phyloP scores from a whole-genome alignment of 1,140 invertebrate genomes.

The Drosophila ambigua region DNA sequence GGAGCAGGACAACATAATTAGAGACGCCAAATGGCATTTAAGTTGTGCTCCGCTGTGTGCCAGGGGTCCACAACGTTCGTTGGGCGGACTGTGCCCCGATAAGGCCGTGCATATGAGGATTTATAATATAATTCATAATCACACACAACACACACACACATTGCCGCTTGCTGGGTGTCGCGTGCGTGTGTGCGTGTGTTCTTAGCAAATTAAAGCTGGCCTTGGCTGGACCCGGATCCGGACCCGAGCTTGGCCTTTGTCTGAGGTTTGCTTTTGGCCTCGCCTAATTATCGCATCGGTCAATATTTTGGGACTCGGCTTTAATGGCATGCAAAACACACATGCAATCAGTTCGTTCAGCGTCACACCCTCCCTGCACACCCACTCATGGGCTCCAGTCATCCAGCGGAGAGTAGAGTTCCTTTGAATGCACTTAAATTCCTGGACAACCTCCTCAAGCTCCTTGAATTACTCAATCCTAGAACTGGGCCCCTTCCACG shows the following conservation, averaged over 20 bases:
- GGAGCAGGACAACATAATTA: constrained; percentile 61
- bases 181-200: constrained; percentile 37
- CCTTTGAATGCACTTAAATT: constrained; percentile 55
- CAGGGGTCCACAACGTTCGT: constrained; percentile 19
- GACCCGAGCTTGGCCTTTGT: constrained; percentile 43
- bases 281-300: constrained; percentile 73
- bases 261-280: constrained; percentile 30
- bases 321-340: constrained; percentile 67
- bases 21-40: constrained; percentile 52
- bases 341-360: constrained; percentile 29
- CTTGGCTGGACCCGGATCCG: neutral
- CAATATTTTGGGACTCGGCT: constrained; percentile 54
- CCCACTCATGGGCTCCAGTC: constrained; percentile 6
- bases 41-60: constrained; percentile 28
- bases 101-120: constrained; percentile 20
- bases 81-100: neutral
- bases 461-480: constrained; percentile 14
- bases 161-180: neutral
- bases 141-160: constrained; percentile 4
- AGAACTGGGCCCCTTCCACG: constrained; percentile 1
- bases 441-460: constrained; percentile 14
- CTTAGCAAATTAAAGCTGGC: constrained; percentile 53
- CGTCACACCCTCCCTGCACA: neutral
- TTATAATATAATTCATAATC: constrained; percentile 64
- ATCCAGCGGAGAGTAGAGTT: constrained; percentile 48